Conservation (phyloP, 2,888 invertebrate species). For the Agriopis marginaria region DNA sequence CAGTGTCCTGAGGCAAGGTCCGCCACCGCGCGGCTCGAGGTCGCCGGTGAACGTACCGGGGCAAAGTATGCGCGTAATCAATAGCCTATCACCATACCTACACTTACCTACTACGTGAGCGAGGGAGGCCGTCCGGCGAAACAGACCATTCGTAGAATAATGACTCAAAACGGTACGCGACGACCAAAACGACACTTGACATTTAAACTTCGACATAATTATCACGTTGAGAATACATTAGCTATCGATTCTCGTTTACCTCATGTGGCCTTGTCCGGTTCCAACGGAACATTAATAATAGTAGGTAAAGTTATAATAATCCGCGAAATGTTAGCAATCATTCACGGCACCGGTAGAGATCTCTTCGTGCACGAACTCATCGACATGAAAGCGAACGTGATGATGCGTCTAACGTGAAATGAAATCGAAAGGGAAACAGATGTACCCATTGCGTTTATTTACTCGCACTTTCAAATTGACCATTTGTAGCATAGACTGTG, state of each 20-base stretch:
- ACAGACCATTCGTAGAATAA: constrained; percentile 38
- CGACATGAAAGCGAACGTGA: constrained; percentile 41
- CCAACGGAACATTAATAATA: constrained; percentile 23
- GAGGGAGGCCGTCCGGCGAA: constrained; percentile 37
- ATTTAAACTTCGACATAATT: constrained; percentile 35
- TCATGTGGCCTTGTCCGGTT: constrained; percentile 34
- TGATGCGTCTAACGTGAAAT: constrained; percentile 39
- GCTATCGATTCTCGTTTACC: constrained; percentile 24
- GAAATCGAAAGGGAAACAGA: constrained; percentile 45
- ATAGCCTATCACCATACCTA: constrained; percentile 50
- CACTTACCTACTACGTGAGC: constrained; percentile 34
- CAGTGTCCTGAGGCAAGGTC: constrained; percentile 75
- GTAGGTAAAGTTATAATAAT: not conserved
- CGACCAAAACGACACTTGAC: constrained; percentile 34
- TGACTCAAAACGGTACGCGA: constrained; percentile 13
- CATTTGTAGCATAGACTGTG: constrained; percentile 28
- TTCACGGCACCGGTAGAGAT: constrained; percentile 20
- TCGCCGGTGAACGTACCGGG: constrained; percentile 76
- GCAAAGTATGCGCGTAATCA: constrained; percentile 68
- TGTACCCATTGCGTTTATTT: constrained; percentile 28
- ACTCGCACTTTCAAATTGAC: constrained; percentile 42
- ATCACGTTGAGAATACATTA: constrained; percentile 21
- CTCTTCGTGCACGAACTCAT: constrained; percentile 30
- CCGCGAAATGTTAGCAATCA: constrained; percentile 8
- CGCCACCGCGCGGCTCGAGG: constrained; percentile 68